These are phyloP conservation scores for Tolypeutes matacus DNA, from an alignment of 2,797 vertebrate species.

Conservation along the genomic window DNA sequence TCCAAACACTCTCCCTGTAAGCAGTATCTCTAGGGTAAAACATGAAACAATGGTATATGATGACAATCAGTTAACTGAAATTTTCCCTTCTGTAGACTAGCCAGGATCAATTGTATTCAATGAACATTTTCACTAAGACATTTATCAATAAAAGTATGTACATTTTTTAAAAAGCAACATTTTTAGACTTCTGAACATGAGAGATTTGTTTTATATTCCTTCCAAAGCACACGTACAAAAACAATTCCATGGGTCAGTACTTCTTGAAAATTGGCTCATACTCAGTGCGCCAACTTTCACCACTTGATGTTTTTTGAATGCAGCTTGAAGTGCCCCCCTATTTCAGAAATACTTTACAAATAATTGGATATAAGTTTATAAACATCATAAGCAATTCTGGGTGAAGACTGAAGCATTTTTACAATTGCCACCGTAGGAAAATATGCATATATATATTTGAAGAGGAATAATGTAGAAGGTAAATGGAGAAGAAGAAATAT, in stretches of 20 bases:
- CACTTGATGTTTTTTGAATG: background rate
- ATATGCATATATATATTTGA: background rate
- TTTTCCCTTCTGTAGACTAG: background rate
- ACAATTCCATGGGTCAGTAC: background rate
- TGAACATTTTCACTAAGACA: background rate
- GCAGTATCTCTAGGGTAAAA: background rate
- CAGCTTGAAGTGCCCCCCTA: background rate
- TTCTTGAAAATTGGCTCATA: conserved; percentile 2
- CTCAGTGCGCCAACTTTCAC: conserved; percentile 26
- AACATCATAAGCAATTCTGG: background rate
- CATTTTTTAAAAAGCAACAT: background rate
- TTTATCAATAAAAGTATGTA: background rate
- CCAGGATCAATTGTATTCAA: background rate
- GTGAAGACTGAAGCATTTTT: background rate
- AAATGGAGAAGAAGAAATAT: background rate
- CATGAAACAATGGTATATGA: background rate
- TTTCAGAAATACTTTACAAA: background rate
- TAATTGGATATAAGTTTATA: background rate
- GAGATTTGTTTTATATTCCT: background rate
- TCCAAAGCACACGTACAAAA: background rate
- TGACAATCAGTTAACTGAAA: conserved; percentile 20
- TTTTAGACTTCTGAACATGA: background rate
- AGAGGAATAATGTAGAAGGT: background rate
- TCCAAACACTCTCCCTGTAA: background rate
- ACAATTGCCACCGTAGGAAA: background rate